phyloP scores from a whole-genome alignment of 2,797 vertebrate genomes.

The Brotula barbata region DNA sequence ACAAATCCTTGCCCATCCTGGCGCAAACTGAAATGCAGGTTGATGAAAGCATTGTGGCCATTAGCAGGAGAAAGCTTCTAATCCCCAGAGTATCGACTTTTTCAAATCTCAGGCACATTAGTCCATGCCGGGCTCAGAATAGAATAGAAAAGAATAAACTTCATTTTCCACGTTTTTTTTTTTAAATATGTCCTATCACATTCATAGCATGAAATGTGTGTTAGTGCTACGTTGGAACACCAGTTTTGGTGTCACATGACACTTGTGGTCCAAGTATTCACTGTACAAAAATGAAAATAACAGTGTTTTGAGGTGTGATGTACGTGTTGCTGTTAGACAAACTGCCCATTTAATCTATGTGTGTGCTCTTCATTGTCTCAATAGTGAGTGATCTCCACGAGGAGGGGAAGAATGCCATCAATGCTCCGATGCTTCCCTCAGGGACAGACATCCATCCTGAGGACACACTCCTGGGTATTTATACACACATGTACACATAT shows the following conservation, averaged over 20 bases:
- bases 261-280: too few species aligned
- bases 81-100: slow-evolving; percentile 37
- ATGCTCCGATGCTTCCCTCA: slow-evolving; percentile 85
- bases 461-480: slow-evolving; percentile 88
- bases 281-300: too few species aligned
- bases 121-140: slow-evolving; percentile 9
- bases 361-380: slow-evolving; percentile 25
- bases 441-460: slow-evolving; percentile 86
- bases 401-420: slow-evolving; percentile 95
- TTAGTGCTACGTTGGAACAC: too few species aligned
- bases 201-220: too few species aligned
- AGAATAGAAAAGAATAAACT: too few species aligned
- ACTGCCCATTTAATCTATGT: slow-evolving; percentile 4
- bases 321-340: too few species aligned
- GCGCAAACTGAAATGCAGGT: slow-evolving; percentile 40
- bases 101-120: slow-evolving; percentile 29
- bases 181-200: too few species aligned
- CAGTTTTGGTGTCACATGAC: too few species aligned
- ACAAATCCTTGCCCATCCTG: slow-evolving; percentile 39
- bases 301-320: too few species aligned
- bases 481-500: slow-evolving; percentile 4
- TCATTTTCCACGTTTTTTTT: too few species aligned
- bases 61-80: slow-evolving; percentile 50
- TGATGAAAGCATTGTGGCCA: slow-evolving; percentile 54
- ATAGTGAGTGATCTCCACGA: slow-evolving; percentile 94